These are phyloP conservation scores for Alouatta caraya DNA, from an alignment of 2,797 vertebrate species.

Conservation along the genomic window DNA sequence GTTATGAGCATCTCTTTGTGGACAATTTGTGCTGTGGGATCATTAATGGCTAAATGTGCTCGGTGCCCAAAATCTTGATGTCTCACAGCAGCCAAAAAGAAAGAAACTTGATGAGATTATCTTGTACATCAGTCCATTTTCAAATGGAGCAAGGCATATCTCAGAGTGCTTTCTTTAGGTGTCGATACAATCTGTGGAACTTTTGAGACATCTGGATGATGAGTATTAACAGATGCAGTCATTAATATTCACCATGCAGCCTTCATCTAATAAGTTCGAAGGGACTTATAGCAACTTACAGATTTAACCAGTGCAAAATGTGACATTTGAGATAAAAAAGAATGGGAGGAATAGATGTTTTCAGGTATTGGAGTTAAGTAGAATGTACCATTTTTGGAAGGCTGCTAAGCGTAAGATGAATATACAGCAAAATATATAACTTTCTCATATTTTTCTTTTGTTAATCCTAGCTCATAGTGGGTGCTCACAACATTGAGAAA, in stretches of 20 bases:
- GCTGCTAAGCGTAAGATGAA: not conserved
- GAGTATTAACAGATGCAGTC: not conserved
- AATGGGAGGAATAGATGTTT: not conserved
- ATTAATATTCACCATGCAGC: not conserved
- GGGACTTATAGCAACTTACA: not conserved
- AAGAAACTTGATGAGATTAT: conserved; percentile 7
- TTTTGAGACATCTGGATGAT: not conserved
- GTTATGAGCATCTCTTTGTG: conserved; percentile 20
- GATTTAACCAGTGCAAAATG: conserved; percentile 15
- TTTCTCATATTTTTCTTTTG: not conserved
- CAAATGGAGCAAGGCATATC: not conserved
- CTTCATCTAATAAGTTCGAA: not conserved
- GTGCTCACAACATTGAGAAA: not conserved
- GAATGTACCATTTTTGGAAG: conserved; percentile 22
- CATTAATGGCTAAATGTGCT: conserved; percentile 43
- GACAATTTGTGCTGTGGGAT: conserved; percentile 35
- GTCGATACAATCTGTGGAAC: not conserved
- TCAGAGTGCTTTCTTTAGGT: not conserved
- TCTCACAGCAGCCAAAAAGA: conserved; percentile 22
- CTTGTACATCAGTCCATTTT: not conserved
- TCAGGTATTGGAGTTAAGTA: not conserved
- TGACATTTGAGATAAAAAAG: not conserved
- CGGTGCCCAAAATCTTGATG: conserved; percentile 9
- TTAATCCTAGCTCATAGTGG: not conserved
- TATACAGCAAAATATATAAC: not conserved